Conservation (phyloP, 2,113 vertebrate genomes). For the Otocyon megalotis region DNA sequence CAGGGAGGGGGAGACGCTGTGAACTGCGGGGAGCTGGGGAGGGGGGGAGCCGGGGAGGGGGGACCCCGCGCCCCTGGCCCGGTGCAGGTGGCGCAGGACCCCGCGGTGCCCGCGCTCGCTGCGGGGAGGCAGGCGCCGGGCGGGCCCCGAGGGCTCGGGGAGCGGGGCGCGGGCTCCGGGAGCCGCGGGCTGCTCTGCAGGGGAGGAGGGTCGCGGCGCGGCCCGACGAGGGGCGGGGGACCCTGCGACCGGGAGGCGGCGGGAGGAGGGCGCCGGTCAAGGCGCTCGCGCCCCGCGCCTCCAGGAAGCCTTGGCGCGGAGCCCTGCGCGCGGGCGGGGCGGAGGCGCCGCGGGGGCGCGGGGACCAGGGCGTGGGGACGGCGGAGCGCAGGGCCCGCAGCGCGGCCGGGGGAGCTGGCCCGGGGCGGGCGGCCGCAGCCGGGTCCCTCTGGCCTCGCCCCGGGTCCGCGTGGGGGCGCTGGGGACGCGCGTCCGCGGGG, state of each 20-base stretch:
- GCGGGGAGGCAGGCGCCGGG: not conserved
- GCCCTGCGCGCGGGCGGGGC: not conserved
- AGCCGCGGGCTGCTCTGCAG: not conserved
- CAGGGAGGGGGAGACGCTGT: fast-evolving
- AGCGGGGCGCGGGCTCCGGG: not conserved
- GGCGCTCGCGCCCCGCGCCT: not conserved
- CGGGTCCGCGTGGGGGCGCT: fast-evolving
- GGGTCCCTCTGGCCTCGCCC: not conserved
- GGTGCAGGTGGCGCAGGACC: not conserved
- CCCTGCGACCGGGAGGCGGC: too few species aligned
- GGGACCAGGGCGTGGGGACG: not conserved
- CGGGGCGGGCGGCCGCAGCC: fast-evolving
- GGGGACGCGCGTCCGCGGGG: not conserved
- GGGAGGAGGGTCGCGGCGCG: not conserved
- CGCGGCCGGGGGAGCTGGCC: fast-evolving
- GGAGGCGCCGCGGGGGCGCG: not conserved
- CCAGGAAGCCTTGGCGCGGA: not conserved
- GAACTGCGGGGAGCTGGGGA: not conserved
- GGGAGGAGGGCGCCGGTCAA: too few species aligned
- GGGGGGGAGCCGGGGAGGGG: not conserved
- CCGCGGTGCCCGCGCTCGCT: not conserved
- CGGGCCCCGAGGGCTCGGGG: not conserved
- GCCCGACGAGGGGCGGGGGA: not conserved
- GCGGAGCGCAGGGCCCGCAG: too few species aligned
- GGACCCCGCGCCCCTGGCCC: too few species aligned